phyloP scores from a whole-genome alignment of 2,113 vertebrate genomes.

The Girardinichthys multiradiatus region DNA sequence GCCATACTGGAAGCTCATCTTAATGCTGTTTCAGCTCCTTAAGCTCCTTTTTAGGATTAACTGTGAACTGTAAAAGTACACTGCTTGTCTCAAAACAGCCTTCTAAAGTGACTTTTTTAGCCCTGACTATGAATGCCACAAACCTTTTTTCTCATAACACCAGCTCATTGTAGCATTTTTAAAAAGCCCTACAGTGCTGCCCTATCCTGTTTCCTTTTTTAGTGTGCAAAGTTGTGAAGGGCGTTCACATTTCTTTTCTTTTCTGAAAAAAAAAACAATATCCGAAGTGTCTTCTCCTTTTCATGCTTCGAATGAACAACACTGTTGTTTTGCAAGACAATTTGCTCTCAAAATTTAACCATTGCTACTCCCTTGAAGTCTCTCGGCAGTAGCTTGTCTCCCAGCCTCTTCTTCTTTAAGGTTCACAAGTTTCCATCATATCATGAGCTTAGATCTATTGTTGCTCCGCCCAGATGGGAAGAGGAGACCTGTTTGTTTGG shows the following conservation, averaged over 20 bases:
- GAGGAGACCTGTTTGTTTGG: conserved; percentile 65
- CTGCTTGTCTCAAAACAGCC: conserved; percentile 10
- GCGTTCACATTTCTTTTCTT: conserved; percentile 79
- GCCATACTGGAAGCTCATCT: neutral
- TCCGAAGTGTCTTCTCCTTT: conserved; percentile 72
- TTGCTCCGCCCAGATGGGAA: conserved; percentile 39
- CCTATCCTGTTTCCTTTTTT: conserved; percentile 76
- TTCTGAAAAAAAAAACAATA: conserved; percentile 77
- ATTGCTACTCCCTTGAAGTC: neutral
- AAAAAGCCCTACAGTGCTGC: conserved; percentile 54
- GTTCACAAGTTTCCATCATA: conserved; percentile 24
- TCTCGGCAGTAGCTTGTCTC: neutral
- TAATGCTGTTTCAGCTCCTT: conserved; percentile 10
- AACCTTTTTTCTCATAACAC: conserved; percentile 58
- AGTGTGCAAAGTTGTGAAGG: conserved; percentile 76
- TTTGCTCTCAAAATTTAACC: conserved; percentile 20
- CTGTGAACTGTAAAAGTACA: conserved; percentile 34
- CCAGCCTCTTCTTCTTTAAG: neutral
- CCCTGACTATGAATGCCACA: conserved; percentile 50
- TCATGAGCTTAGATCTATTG: conserved; percentile 42
- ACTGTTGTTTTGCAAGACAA: conserved; percentile 46
- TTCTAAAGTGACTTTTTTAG: conserved; percentile 51
- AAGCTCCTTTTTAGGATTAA: conserved; percentile 32
- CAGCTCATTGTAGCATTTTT: conserved; percentile 67
- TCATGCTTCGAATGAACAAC: conserved; percentile 54